phyloP scores from a whole-genome alignment of 2,888 invertebrate species.

The Drepana falcataria region DNA sequence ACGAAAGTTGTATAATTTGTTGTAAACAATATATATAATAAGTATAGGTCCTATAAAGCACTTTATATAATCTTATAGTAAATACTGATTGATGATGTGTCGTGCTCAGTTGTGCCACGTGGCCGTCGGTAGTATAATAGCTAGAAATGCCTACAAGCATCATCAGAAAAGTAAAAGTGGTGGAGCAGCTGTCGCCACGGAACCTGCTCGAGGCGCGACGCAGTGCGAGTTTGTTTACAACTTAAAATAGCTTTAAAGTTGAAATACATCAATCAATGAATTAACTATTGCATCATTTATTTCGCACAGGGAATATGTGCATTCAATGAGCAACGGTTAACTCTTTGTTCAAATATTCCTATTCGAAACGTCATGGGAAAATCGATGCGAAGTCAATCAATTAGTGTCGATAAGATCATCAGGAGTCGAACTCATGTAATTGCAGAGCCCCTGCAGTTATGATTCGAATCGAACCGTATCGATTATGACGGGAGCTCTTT shows the following conservation, averaged over 20 bases:
- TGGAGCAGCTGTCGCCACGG: slow-evolving; percentile 42
- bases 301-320: too few species aligned
- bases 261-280: background rate
- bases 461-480: slow-evolving; percentile 35
- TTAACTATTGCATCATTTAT: background rate
- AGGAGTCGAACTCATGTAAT: slow-evolving; percentile 44
- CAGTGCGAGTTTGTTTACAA: slow-evolving; percentile 21
- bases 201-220: slow-evolving; percentile 16
- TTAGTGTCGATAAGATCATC: slow-evolving; percentile 66
- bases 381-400: slow-evolving; percentile 25
- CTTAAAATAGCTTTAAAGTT: slow-evolving; percentile 11
- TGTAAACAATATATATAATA: too few species aligned
- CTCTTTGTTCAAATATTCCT: slow-evolving; percentile 43
- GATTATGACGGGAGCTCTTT: slow-evolving; percentile 40
- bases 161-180: slow-evolving; percentile 73
- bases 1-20: too few species aligned
- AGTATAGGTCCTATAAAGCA: too few species aligned
- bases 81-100: too few species aligned
- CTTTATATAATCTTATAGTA: too few species aligned
- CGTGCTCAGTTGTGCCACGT: background rate
- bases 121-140: background rate
- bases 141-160: slow-evolving; percentile 28
- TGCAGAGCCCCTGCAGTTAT: slow-evolving; percentile 45
- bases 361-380: slow-evolving; percentile 41
- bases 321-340: slow-evolving; percentile 36